Base-by-base conservation (phyloP, 2,113 vertebrate species). In the Periophthalmus modestus region DNA sequence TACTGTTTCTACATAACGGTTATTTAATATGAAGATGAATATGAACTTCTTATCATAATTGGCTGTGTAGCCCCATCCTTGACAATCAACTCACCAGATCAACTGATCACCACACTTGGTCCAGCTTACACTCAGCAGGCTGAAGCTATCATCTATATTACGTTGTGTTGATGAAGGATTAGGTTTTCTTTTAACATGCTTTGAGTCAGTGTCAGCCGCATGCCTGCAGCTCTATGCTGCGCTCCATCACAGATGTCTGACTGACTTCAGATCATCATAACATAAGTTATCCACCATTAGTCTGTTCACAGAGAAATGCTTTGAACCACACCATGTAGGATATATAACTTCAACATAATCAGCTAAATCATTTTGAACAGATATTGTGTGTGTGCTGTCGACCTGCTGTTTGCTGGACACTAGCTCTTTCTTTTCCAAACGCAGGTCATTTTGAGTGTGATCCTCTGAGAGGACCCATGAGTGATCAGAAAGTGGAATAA, bases 401-500 rank as follows among this genome's bases (percentile, higher is more conserved):
- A 54, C 19, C 19, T 75, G 59, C 21, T 73, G 39, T 14, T 43
- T 15, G 1, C n/a, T 70, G 46, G 69, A 50, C 63, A 61, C 28
- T 68, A 47, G 59, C 58, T 74, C 66, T 61, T 66, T 75, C 80
- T 73, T 47, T 34, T 62, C 12, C 48, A 75, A 78, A 66, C 0
- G 10, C 74, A 66, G 47, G 23, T 57, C 24, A 66, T 39, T 55
- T 58, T 12, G 14, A 69, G 71, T 43, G 34, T n/a, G 43, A 73
- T 18, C 5, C 59, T 52, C 59, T 7, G 67, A 74, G 43, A 28
- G 52, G 75, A 61, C 74, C 5, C 21, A 66, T 62, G 48, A 78
- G 18, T 15, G 34, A 73, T 71, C 74, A 50, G 59, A 34, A 50
- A 52, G 16, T 48, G 39, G 54, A 68, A 66, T 70, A 84, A 91